Base-by-base conservation (phyloP, 2,888 invertebrate species). In the Pammene aurita region DNA sequence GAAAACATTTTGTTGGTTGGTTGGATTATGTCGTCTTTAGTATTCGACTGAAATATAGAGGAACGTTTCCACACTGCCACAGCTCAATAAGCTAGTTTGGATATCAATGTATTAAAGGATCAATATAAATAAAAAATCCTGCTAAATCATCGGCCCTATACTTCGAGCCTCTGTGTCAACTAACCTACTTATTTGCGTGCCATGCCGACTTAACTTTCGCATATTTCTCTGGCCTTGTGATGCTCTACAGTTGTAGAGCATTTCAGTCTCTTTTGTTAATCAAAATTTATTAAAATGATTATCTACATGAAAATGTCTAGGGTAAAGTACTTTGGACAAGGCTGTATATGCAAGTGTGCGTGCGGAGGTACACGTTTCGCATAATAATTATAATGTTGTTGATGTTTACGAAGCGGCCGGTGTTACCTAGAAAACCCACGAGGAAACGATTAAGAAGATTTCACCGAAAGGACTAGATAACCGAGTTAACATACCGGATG, bases 331-430 rank as follows among this genome's bases (percentile, higher is more conserved):
- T 54, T 54, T 54, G 14, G n/a, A 54, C 54, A 4, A 35, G 34
- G 7, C 34, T 34, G 34, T 9, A n/a, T 52, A 52, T 26, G 52
- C 26, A 52, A 38, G 35, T 38, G 18, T 11, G 56, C 41, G 10
- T 62, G 50, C 62, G 13, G 50, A 38, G 26, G 26, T 52, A 52
- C 41, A 50, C 41, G 62, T 26, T 52, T 62, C 62, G 60, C 60
- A 14, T 46, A 60, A 55, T 64, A 64, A 67, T 67, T 61, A 54
- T 61, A 46, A 58, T 66, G 60, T 61, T 66, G 58, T 60, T 67
- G 60, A 54, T 46, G 66, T 35, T 44, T 54, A 54, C 52, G 54
- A n/a, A 44, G 60, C 50, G 14, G 18, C 38, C 48, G 56, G 41
- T 52, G 60, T 38, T 66, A 67, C 66, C 60, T 61, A 18, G 66